These are phyloP conservation scores for Drosophila tripunctata DNA, from an alignment of 2,888 invertebrate genomes.

Conservation along the genomic window DNA sequence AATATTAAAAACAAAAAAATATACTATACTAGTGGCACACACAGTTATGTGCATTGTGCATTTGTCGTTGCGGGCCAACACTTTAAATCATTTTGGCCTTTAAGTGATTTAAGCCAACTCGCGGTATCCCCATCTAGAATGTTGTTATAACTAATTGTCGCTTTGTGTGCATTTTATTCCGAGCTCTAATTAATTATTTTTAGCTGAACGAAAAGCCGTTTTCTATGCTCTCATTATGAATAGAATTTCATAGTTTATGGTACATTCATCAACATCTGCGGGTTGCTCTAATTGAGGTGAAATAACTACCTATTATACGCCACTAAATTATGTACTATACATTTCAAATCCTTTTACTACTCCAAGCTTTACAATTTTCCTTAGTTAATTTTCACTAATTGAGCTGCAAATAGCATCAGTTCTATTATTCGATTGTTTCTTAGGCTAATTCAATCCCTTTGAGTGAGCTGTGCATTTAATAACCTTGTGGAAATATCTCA, in stretches of 20 bases:
- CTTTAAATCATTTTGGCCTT: conserved; percentile 36
- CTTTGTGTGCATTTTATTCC: conserved; percentile 20
- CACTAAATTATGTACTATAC: neutral
- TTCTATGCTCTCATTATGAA: conserved; percentile 42
- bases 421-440: neutral
- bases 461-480: neutral
- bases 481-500: too few relatives aligned
- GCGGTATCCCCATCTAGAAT: neutral
- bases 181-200: conserved; percentile 43
- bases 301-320: conserved; percentile 6
- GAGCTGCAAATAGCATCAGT: neutral
- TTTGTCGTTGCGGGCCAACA: conserved; percentile 1
- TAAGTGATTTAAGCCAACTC: conserved; percentile 20
- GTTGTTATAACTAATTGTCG: conserved; percentile 27
- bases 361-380: neutral
- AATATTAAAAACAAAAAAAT: neutral
- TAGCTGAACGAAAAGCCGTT: conserved; percentile 16
- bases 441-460: neutral
- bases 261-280: too few relatives aligned
- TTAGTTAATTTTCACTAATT: neutral
- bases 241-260: conserved; percentile 21
- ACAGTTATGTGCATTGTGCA: neutral
- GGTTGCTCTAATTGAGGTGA: conserved; percentile 37
- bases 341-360: conserved; percentile 5
- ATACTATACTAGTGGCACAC: too few relatives aligned